Evolutionary conservation across 2,888 invertebrate genomes (phyloP).

Genomic region (Ochropleura plecta): DNA sequence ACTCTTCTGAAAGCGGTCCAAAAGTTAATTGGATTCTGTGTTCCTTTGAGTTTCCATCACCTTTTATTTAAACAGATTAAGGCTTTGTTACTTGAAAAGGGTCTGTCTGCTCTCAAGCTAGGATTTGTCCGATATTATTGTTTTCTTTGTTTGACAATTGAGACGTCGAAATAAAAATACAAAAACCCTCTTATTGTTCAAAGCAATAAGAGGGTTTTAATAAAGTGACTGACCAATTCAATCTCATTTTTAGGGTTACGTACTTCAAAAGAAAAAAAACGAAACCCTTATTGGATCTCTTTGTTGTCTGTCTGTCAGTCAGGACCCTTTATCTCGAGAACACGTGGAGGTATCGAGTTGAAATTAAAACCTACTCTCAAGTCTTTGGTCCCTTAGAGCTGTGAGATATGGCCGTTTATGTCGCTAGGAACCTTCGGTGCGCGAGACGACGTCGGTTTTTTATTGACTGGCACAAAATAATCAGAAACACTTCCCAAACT

Average conservation of each 20-base stretch:
- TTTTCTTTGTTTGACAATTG: conserved; percentile 10
- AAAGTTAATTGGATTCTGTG: conserved; percentile 18
- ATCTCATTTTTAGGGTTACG: too few species aligned
- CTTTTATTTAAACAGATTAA: conserved; percentile 17
- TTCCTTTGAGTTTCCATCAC: neutral
- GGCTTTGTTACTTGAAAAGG: conserved; percentile 29
- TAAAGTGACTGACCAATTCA: neutral
- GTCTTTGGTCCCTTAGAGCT: too few species aligned
- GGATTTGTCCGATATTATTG: neutral
- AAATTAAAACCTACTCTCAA: too few species aligned
- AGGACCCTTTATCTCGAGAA: too few species aligned
- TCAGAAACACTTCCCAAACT: neutral
- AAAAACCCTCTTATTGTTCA: neutral
- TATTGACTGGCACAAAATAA: neutral
- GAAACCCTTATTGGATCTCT: too few species aligned
- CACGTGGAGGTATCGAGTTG: too few species aligned
- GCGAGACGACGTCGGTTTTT: neutral
- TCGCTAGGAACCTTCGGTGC: too few species aligned
- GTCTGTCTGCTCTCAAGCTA: neutral
- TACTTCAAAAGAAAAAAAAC: too few species aligned
- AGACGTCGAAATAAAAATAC: conserved; percentile 1
- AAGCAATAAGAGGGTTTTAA: neutral
- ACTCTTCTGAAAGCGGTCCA: neutral
- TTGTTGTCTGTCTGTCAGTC: too few species aligned
- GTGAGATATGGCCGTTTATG: too few species aligned